Evolutionary conservation across 2,888 invertebrate genomes (phyloP), one percentile per base, ranked within the genome.

Genomic region (Julus scandinavius): DNA sequence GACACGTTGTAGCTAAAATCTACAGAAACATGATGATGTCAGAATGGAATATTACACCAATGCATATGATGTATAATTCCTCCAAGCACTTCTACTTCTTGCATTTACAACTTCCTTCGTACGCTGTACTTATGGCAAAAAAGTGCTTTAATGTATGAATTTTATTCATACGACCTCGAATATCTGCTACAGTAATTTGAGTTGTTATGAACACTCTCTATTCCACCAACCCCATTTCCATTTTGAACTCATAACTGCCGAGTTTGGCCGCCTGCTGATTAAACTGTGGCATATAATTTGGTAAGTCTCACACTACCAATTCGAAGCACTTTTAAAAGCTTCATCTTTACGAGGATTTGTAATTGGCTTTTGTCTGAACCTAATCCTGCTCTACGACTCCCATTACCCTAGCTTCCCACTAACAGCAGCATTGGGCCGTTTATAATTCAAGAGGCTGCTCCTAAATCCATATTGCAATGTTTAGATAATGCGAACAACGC

Each of bases 321-420:
- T 80, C 29, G 80, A 20, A 80, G 5, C 80, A 38, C 29, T 80
- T 80, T 38, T 20, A 29, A 20, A 3, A 9, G 20, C 58, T n/a
- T 29, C 80, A 9, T 13, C 38, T 80, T 80, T 20, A 13, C 38
- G 38, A 63, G 41, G 5, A 1, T 9, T 38, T 11, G 9, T 80
- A 80, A 80, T 80, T 80, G 80, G 38, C 80, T 80, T 54, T 80
- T 80, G 80, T 80, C 80, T 80, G 80, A 20, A 1, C 38, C 6
- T 80, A 80, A 80, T 80, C 38, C 80, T 38, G 80, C 80, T 20
- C 38, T 7, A 38, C 29, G 7, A 80, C 80, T 38, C 5, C 7
- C 38, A 38, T 80, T 63, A 11, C 38, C 80, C 80, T 13, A 45
- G 41, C 41, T 38, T 5, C 38, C 2, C 9, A 38, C 11, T 38